A percentile compares a stretch with the other conserved stretches of the same genome.
phyloP scores from a whole-genome alignment of 2,797 vertebrate genomes.

The Urosaurus nigricauda region DNA sequence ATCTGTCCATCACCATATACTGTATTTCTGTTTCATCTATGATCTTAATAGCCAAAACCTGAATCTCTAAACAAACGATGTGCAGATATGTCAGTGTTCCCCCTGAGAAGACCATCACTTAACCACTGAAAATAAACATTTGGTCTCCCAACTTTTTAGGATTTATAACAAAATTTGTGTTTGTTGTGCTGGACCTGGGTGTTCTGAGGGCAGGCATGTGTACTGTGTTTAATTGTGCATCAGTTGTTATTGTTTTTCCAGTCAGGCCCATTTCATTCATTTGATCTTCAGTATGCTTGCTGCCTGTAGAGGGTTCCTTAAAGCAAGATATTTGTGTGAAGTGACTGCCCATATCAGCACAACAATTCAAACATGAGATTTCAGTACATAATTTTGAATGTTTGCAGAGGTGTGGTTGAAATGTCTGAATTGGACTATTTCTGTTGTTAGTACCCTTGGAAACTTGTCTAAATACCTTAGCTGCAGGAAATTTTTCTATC shows the following conservation, averaged over 20 bases:
- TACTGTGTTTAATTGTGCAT: background rate
- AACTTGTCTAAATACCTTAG: background rate
- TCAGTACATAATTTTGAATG: background rate
- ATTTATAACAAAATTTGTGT: constrained; percentile 1
- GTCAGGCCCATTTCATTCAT: background rate
- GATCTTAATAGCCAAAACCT: background rate
- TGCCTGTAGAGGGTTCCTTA: background rate
- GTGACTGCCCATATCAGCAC: background rate
- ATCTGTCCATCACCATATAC: constrained; percentile 61
- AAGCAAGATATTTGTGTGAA: background rate
- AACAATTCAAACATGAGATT: background rate
- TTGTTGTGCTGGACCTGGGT: background rate
- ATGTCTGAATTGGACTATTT: constrained; percentile 2
- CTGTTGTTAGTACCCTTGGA: background rate
- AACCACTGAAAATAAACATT: constrained; percentile 52
- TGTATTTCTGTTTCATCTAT: constrained; percentile 65
- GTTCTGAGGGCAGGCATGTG: background rate
- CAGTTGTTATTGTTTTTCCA: background rate
- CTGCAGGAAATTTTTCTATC: constrained; percentile 53
- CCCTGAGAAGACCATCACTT: constrained; percentile 59
- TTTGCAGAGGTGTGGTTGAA: background rate
- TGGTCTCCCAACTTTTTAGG: constrained; percentile 8
- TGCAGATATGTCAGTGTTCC: constrained; percentile 64
- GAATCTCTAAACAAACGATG: constrained; percentile 23
- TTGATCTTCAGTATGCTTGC: background rate